Evolutionary conservation across 2,888 invertebrate species (phyloP).

Genomic region (Scaptomyza caliginosa): DNA sequence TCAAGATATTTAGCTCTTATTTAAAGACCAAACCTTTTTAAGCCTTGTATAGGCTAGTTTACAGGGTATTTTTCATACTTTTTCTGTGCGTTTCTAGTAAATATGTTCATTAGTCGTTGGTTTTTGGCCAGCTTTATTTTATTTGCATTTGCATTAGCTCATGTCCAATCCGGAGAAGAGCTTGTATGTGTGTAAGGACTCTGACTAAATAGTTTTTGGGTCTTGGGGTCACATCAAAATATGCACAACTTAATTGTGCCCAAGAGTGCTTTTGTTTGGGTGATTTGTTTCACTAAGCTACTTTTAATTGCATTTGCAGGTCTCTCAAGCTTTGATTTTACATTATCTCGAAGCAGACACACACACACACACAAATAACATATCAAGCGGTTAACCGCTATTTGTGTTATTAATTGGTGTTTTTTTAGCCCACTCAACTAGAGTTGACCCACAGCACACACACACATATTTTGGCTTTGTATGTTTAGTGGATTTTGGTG

Average conservation of each 20-base stretch:
- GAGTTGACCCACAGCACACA: constrained; percentile 12
- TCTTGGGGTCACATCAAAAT: constrained; percentile 38
- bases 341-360: constrained; percentile 10
- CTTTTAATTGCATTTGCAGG: constrained; percentile 62
- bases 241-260: constrained; percentile 59
- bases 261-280: constrained; percentile 42
- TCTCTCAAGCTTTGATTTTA: constrained; percentile 30
- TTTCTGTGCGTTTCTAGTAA: constrained; percentile 22
- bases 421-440: constrained; percentile 17
- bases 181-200: constrained; percentile 1
- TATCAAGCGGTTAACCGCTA: constrained; percentile 64
- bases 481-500: constrained; percentile 28
- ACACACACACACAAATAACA: constrained; percentile 29
- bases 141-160: constrained; percentile 59
- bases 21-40: too few species aligned
- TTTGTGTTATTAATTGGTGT: constrained; percentile 69
- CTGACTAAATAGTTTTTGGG: neutral
- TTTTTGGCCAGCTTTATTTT: constrained; percentile 1
- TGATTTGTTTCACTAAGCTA: constrained; percentile 55
- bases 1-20: too few species aligned
- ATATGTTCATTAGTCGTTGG: constrained; percentile 42
- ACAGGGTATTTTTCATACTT: constrained; percentile 3
- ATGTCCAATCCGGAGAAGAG: constrained; percentile 2
- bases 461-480: constrained; percentile 21
- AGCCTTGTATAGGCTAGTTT: too few species aligned